Base-by-base conservation (phyloP, 2,113 vertebrate species). In the Cephalopholis sonnerati region DNA sequence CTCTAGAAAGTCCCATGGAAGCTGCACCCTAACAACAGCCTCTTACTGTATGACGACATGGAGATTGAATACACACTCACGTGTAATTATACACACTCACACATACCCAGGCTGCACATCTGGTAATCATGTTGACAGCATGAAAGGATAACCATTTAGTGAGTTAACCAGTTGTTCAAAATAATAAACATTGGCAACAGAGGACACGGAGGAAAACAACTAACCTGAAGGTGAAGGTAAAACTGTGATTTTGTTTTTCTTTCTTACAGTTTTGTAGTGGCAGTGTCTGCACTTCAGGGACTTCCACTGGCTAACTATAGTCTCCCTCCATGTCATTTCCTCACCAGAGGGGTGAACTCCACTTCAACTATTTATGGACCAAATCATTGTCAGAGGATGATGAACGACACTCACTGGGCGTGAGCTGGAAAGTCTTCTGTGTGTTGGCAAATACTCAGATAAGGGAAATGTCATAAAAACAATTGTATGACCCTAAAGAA, bases 361-460 rank as follows among this genome's bases (percentile, higher is more conserved):
- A 9, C 57, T 72, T 69, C 24, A 29, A 87, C 65, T 82, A 66
- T 78, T 89, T 80, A 57, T 64, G 74, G 24, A 77, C 58, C 66
- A 69, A 64, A 64, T 88, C 51, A 67, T 41, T 71, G 72, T 79
- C 69, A 63, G 54, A 39, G 25, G 53, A 82, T 77, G 71, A 82
- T 64, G 61, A 75, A 74, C 17, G 74, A 54, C 62, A 64, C 27
- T 80, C 44, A 6, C 29, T 55, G 74, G 66, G 77, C 15, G 62
- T 74, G 16, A 87, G 58, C 18, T 81, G 64, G 59, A 81, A 70
- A 68, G 29, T 73, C n/a, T 18, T 74, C 8, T 22, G 41, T 46
- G 53, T 72, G 54, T 61, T 74, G 61, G 39, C 39, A 76, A 63
- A 77, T 41, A 22, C 55, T 74, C 55, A 61, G 17, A 69, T 39